Percentiles rank a stretch among this genome's conserved stretches.
Evolutionary conservation across 2,888 invertebrate species (phyloP).

Genomic region (Tortrix viridana): DNA sequence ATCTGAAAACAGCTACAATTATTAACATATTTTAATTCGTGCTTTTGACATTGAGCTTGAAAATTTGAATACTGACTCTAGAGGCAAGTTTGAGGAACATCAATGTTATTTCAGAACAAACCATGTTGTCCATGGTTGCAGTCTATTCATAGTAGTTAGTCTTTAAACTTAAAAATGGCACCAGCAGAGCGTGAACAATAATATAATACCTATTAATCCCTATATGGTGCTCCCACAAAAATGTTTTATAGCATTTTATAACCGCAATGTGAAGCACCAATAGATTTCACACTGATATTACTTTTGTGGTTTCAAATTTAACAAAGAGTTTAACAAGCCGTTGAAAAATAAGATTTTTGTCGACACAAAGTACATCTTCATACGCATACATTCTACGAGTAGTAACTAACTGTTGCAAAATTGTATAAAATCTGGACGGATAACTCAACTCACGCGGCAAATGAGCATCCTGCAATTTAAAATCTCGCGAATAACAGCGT

Average conservation of each 20-base stretch:
- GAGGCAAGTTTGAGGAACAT: slow-evolving; percentile 37
- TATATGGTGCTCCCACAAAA: not conserved
- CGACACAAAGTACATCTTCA: slow-evolving; percentile 41
- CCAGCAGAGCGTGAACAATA: slow-evolving; percentile 18
- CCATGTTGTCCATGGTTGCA: slow-evolving; percentile 19
- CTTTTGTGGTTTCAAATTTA: not conserved
- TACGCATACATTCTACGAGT: slow-evolving; percentile 46
- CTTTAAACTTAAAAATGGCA: slow-evolving; percentile 30
- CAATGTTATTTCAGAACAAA: slow-evolving; percentile 30
- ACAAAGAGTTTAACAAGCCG: slow-evolving; percentile 6
- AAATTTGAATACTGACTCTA: slow-evolving; percentile 18
- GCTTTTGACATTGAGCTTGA: not conserved
- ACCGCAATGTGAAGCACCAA: not conserved
- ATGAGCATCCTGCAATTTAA: slow-evolving; percentile 78
- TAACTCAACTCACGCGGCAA: slow-evolving; percentile 82
- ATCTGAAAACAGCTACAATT: slow-evolving; percentile 9
- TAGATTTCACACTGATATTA: no score
- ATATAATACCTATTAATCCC: slow-evolving; percentile 1
- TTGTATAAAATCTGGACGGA: slow-evolving; percentile 82
- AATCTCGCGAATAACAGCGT: slow-evolving; percentile 40
- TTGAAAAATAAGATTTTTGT: slow-evolving; percentile 9
- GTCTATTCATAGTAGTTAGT: slow-evolving; percentile 21
- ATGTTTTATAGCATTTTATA: not conserved
- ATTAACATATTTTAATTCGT: not conserved
- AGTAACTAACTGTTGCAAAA: slow-evolving; percentile 63